Base-by-base conservation (phyloP, 2,797 vertebrate genomes). In the Tiaroga cobitis region DNA sequence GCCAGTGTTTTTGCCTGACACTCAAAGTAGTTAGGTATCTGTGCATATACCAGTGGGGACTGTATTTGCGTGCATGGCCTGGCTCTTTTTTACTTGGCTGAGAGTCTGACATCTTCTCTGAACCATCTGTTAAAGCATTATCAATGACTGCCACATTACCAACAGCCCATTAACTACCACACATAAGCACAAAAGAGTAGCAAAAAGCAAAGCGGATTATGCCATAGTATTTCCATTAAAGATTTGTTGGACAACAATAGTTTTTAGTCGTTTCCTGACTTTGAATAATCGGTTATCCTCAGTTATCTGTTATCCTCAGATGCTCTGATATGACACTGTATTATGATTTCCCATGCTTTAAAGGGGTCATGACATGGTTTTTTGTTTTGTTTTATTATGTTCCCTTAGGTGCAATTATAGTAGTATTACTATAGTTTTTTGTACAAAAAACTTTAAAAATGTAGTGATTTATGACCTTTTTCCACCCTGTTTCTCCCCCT, bases 111-210 rank as follows among this genome's bases (percentile, higher is more conserved):
- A 41, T 65, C 61, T 81, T 74, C 70, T 59, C 21, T 74, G 59
- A 77, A 67, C 70, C 78, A 82, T 76, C 86, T 84, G 77, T 70
- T 70, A 76, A 75, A 46, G 82, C 46, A 59, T 75, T 49, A 61
- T 21, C 61, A 51, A n/a, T 76, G 37, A 41, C 29, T 67, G 79
- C 26, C 43, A 83, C 41, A 70, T 83, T 61, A 19, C 24, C 43
- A 74, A 13, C 21, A 67, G 32, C 26, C 18, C 70, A 70, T 80
- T 61, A 80, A 68, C 43, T 54, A 74, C 43, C 69, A 41, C 59
- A 43, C 76, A 80, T 10, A 51, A 41, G n/a, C 74, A 39, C 74
- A 43, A 26, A n/a, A 49, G 51, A 56, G 34, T 75, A 18, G 34
- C 43, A 24, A 77, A 29, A 81, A 16, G 59, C 59, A 18, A 77